A percentile compares a stretch with the other conserved stretches of the same genome.
Conservation (phyloP, 1,140 invertebrate genomes). For the Palaemon carinicauda region DNA sequence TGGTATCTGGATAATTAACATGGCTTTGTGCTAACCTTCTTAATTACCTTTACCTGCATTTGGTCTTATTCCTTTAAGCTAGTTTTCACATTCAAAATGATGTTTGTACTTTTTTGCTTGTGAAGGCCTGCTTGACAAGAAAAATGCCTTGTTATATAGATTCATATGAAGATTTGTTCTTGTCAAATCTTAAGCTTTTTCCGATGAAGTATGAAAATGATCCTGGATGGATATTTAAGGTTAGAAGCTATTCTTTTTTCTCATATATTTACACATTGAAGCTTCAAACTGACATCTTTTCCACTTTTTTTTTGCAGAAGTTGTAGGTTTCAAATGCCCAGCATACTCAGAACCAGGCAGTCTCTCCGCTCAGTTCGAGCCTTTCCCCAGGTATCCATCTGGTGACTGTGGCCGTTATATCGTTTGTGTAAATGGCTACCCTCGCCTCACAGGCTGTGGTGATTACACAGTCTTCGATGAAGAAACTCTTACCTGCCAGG, state of each 20-base stretch:
- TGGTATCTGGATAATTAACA: no score
- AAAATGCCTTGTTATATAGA: no score
- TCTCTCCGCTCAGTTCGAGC: slow-evolving; percentile 85
- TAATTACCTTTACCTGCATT: no score
- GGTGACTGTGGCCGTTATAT: slow-evolving; percentile 80
- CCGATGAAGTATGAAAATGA: no score
- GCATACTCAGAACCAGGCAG: slow-evolving; percentile 80
- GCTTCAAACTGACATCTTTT: neutral
- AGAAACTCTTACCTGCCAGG: slow-evolving; percentile 81
- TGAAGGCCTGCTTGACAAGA: no score
- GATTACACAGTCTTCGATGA: slow-evolving; percentile 87
- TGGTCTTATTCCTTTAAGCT: no score
- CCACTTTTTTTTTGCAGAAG: slow-evolving; percentile 62
- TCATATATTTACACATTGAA: neutral
- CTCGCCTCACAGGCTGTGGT: slow-evolving; percentile 84
- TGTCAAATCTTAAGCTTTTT: no score
- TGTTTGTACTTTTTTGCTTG: no score
- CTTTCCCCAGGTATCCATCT: slow-evolving; percentile 85
- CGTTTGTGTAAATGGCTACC: slow-evolving; percentile 86
- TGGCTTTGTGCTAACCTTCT: no score
- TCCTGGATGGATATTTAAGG: no score
- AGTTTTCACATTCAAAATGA: no score
- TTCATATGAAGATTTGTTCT: no score
- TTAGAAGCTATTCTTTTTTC: neutral
- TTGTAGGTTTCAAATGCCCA: slow-evolving; percentile 72